phyloP scores from a whole-genome alignment of 2,797 vertebrate genomes.

The Avahi laniger region DNA sequence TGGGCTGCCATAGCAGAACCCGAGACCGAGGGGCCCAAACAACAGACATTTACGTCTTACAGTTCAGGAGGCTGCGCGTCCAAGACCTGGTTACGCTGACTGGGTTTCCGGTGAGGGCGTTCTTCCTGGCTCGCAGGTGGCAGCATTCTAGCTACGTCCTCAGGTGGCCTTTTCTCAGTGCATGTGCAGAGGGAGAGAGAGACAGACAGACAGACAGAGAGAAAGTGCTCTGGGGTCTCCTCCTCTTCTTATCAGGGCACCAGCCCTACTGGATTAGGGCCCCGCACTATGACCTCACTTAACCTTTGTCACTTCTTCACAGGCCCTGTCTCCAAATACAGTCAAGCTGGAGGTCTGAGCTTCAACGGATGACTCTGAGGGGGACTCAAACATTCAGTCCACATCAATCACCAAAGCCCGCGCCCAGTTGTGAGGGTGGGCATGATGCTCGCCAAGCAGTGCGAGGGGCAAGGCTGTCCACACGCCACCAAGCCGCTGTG shows the following conservation, averaged over 20 bases:
- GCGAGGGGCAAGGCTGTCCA: background rate
- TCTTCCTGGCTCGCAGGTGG: background rate
- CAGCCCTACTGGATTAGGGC: background rate
- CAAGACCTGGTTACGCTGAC: background rate
- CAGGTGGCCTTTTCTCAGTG: background rate
- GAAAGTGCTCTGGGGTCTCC: background rate
- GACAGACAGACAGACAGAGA: too few relatives aligned
- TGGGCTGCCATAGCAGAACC: background rate
- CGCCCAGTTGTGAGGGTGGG: background rate
- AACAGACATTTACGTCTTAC: background rate
- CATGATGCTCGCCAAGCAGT: background rate
- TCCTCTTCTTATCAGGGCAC: background rate
- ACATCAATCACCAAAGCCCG: background rate
- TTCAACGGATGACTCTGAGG: background rate
- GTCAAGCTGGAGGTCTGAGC: background rate
- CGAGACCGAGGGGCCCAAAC: background rate
- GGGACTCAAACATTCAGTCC: background rate
- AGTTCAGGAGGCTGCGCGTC: background rate
- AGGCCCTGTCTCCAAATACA: background rate
- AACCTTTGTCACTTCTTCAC: background rate
- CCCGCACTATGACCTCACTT: background rate
- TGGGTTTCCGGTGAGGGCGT: background rate
- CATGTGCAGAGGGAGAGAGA: too few relatives aligned
- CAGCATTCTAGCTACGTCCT: background rate
- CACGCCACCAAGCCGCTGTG: too few relatives aligned